These are phyloP conservation scores for Psylliodes chrysocephalus DNA, from an alignment of 2,888 invertebrate genomes.

Conservation along the genomic window DNA sequence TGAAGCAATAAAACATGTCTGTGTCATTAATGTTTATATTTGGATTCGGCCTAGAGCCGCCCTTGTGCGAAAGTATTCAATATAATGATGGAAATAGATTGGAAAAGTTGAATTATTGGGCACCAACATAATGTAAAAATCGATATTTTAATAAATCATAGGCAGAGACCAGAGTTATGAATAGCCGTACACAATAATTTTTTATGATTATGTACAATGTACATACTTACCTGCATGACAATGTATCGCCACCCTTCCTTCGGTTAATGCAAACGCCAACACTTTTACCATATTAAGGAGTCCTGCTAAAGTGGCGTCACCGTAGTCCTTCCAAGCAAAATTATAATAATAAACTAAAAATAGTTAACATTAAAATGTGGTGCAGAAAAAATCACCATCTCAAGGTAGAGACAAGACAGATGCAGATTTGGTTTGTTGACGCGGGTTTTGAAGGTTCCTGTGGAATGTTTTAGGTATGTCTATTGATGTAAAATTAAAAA, in stretches of 20 bases:
- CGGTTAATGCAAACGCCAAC: conserved; percentile 81
- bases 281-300: conserved; percentile 93
- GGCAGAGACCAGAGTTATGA: background rate
- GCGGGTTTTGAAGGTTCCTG: no score
- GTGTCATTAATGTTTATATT: no score
- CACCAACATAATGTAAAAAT: conserved; percentile 1
- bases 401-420: no score
- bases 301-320: conserved; percentile 78
- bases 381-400: no score
- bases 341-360: conserved; percentile 87
- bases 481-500: no score
- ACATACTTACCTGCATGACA: conserved; percentile 88
- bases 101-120: background rate
- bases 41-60: no score
- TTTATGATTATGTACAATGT: conserved; percentile 11
- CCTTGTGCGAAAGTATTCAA: background rate
- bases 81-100: background rate
- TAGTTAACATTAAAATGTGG: background rate
- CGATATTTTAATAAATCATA: conserved; percentile 18
- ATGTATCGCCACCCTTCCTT: conserved; percentile 86
- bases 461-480: no score
- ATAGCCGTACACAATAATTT: background rate
- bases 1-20: no score
- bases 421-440: no score
- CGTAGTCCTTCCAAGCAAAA: conserved; percentile 88